phyloP scores from a whole-genome alignment of 2,888 invertebrate species.

The Aspidapion aeneum region DNA sequence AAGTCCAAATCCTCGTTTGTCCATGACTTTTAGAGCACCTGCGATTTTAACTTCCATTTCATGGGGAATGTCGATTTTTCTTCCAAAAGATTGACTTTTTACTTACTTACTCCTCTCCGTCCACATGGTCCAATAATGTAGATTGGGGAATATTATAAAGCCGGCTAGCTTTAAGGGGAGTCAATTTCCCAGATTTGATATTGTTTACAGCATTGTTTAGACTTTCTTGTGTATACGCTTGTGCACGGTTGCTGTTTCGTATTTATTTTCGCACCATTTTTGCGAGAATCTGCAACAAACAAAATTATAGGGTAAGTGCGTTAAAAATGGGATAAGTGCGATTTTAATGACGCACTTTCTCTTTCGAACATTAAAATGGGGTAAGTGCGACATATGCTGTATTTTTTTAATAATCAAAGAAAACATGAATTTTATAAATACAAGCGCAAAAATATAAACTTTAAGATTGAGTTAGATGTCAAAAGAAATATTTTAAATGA shows the following conservation, averaged over 20 bases:
- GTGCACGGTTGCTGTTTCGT: slow-evolving; percentile 2
- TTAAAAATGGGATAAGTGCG: background rate
- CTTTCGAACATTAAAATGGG: background rate
- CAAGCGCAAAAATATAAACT: background rate
- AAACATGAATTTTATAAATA: background rate
- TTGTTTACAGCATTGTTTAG: background rate
- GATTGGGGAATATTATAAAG: background rate
- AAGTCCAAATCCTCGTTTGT: slow-evolving; percentile 12
- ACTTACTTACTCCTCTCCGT: background rate
- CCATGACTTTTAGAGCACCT: background rate
- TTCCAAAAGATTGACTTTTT: slow-evolving; percentile 2
- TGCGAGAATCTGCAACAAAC: background rate
- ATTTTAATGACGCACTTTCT: background rate
- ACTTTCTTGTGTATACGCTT: background rate
- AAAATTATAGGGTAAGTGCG: slow-evolving; percentile 11
- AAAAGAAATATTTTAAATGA: background rate
- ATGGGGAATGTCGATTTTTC: background rate
- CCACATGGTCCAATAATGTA: slow-evolving; percentile 2
- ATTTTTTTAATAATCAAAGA: background rate
- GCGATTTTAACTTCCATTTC: background rate
- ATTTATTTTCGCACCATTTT: slow-evolving; percentile 7
- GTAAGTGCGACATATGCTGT: background rate
- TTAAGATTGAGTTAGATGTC: background rate
- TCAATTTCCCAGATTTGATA: background rate
- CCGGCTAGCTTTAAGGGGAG: background rate